phyloP scores from a whole-genome alignment of 2,888 invertebrate genomes.

The Melipona beecheii region DNA sequence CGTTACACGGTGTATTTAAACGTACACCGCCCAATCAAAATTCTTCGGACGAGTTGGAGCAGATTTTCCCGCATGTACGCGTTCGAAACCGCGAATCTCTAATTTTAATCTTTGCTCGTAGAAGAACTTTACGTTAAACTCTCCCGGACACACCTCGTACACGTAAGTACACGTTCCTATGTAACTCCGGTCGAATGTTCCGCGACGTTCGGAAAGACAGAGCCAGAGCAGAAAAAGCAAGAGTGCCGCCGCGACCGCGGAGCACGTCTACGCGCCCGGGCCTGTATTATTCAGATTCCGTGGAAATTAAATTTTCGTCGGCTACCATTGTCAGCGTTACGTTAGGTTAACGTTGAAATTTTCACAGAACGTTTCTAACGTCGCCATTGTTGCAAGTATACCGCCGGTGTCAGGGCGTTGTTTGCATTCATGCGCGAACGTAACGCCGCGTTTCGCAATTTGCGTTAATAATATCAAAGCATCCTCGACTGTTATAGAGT shows the following conservation, averaged over 20 bases:
- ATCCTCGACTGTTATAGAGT: slow-evolving; percentile 34
- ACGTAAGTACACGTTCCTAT: not conserved
- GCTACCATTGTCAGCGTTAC: slow-evolving; percentile 36
- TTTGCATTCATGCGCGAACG: slow-evolving; percentile 62
- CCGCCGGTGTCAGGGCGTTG: slow-evolving; percentile 33
- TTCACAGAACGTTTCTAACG: slow-evolving; percentile 42
- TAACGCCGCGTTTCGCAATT: slow-evolving; percentile 38
- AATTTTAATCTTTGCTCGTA: too few relatives aligned
- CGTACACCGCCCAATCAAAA: too few relatives aligned
- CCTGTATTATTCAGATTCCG: slow-evolving; percentile 55
- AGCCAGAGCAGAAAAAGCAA: slow-evolving; percentile 26
- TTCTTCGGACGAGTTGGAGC: too few relatives aligned
- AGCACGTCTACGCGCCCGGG: not conserved
- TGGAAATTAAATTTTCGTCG: slow-evolving; percentile 58
- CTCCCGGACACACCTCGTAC: too few relatives aligned
- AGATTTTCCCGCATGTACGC: too few relatives aligned
- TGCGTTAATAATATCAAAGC: slow-evolving; percentile 56
- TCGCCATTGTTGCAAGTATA: slow-evolving; percentile 23
- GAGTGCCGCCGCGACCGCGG: not conserved
- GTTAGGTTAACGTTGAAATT: slow-evolving; percentile 60
- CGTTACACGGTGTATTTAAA: too few relatives aligned
- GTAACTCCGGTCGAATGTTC: slow-evolving; percentile 26
- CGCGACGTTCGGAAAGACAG: slow-evolving; percentile 34
- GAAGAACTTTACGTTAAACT: too few relatives aligned
- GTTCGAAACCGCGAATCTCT: too few relatives aligned